Evolutionary conservation across 1,140 invertebrate species (phyloP).

Genomic region (Penaeus vannamei): DNA sequence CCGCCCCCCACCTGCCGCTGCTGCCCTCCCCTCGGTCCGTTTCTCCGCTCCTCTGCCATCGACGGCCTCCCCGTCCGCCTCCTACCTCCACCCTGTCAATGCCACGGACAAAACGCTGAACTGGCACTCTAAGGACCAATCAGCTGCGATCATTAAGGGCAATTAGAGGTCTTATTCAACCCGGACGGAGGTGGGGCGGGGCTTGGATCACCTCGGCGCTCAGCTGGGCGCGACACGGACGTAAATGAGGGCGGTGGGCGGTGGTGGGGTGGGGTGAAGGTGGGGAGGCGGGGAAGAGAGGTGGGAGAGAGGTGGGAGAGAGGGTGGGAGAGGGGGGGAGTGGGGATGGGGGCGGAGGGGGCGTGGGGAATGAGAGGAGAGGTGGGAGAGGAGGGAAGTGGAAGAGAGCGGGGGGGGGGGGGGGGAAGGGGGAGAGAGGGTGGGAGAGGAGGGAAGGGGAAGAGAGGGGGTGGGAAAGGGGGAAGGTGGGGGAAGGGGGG

Average conservation of each 20-base stretch:
- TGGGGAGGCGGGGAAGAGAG: too few relatives aligned
- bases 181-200: too few relatives aligned
- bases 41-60: too few relatives aligned
- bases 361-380: neutral
- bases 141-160: too few relatives aligned
- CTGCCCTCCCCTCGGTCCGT: too few relatives aligned
- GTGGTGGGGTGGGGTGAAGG: too few relatives aligned
- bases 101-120: neutral
- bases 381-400: neutral
- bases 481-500: neutral
- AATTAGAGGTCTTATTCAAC: too few relatives aligned
- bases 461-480: neutral
- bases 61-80: neutral
- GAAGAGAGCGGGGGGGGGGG: neutral
- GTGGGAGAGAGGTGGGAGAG: neutral
- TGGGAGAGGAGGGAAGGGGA: neutral
- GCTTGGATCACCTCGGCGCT: too few relatives aligned
- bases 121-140: too few relatives aligned
- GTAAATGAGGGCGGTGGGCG: too few relatives aligned
- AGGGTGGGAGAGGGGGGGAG: neutral
- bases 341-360: neutral
- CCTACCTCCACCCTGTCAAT: slow-evolving; percentile 1
- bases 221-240: too few relatives aligned
- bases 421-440: neutral
- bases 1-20: too few relatives aligned